Evolutionary conservation across 2,888 invertebrate genomes (phyloP).

Genomic region (Tenthredo distinguenda): DNA sequence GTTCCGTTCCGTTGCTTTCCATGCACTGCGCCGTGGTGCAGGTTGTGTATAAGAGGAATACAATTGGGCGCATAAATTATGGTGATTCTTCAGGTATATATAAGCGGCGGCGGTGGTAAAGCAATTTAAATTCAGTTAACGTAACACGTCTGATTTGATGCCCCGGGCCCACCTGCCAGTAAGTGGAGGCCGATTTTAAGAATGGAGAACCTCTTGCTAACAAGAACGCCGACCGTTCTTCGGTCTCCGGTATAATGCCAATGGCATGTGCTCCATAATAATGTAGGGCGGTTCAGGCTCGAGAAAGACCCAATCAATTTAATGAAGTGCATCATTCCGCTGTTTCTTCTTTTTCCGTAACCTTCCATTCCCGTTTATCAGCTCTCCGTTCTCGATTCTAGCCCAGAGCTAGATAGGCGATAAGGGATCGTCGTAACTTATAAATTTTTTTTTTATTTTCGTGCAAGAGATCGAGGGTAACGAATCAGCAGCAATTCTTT

Average conservation of each 20-base stretch:
- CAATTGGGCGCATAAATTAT: conserved; percentile 76
- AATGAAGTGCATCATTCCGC: conserved; percentile 67
- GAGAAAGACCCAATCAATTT: conserved; percentile 67
- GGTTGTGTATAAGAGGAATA: conserved; percentile 53
- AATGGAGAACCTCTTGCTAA: conserved; percentile 63
- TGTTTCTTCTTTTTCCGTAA: background rate
- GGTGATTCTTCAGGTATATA: conserved; percentile 66
- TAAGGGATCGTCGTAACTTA: background rate
- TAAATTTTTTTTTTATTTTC: background rate
- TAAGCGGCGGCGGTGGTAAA: conserved; percentile 61
- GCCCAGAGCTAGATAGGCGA: background rate
- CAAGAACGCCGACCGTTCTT: conserved; percentile 38
- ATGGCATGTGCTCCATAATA: conserved; percentile 39
- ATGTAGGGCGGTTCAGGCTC: conserved; percentile 52
- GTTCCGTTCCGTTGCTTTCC: background rate
- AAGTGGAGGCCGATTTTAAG: conserved; percentile 70
- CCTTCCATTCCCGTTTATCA: background rate
- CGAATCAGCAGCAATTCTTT: background rate
- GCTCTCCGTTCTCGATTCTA: background rate
- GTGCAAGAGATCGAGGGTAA: background rate
- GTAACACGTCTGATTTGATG: conserved; percentile 75
- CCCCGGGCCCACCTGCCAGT: conserved; percentile 71
- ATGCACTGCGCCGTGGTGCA: background rate
- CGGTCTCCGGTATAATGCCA: conserved; percentile 15
- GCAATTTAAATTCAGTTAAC: conserved; percentile 77